Base-by-base conservation (phyloP, 2,797 vertebrate species). In the Argentina silus region DNA sequence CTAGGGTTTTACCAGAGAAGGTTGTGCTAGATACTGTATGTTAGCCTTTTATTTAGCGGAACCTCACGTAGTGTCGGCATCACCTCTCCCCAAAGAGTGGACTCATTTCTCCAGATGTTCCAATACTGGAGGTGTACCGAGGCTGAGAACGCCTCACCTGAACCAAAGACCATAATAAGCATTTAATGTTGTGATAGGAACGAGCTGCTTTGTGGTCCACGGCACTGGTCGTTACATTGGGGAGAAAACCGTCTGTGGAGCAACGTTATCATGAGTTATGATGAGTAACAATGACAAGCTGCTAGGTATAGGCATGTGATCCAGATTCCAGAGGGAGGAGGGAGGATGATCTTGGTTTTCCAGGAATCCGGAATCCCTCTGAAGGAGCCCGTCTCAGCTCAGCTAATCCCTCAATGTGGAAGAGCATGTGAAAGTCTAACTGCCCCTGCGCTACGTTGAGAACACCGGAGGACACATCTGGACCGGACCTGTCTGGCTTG, bases 321-420 rank as follows among this genome's bases (percentile, higher is more conserved):
- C n/a, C 15, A 21, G 9, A 21, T 48, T 48, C 44, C 19, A 47
- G 12, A 6, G 10, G 45, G 47, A 23, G 19, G 64, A 23, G 19
- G 48, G 15, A 42, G 57, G 50, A 56, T 48, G 36, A 64, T 36
- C 48, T 11, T 43, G 59, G 15, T 9, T 73, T 77, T 72, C 48
- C n/a, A 48, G 51, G 15, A 69, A 77, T 61, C 27, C 3, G 47
- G 69, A 64, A 64, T 77, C 70, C 42, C 47, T 53, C 17, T 51
- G 21, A 50, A 70, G 48, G 19, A 27, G 42, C 19, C 51, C 17
- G 55, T 36, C 27, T 36, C 27, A 61, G 27, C 17, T 1, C 12
- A 3, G 0, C 59, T 55, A 69, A 72, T 72, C 69, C 64, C 23
- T 72, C 19, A 36, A 14, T 47, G 55, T 63, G 44, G 50, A 66